Conservation (phyloP, 2,113 vertebrate species). For the Syngnathus scovelli region DNA sequence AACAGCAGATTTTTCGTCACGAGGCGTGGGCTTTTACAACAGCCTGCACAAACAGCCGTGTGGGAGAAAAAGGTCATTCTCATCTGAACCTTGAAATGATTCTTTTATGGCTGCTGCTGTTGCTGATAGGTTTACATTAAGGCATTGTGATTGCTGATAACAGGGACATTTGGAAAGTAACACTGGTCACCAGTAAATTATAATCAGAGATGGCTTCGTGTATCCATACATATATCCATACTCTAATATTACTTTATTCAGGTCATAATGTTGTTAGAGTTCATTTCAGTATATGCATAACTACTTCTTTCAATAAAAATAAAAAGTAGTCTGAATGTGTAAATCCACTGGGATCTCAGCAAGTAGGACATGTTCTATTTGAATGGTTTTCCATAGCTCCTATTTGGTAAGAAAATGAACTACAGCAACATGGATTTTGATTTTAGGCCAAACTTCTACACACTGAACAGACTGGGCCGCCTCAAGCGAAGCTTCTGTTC, state of each 20-base stretch:
- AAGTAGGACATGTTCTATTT: constrained; percentile 1
- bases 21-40: constrained; percentile 46
- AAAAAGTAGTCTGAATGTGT: neutral
- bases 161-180: neutral
- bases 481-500: neutral
- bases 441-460: neutral
- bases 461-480: neutral
- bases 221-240: too few species aligned
- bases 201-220: too few species aligned
- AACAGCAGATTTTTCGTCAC: constrained; percentile 60
- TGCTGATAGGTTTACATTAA: constrained; percentile 9
- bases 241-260: neutral
- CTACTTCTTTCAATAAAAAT: neutral
- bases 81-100: constrained; percentile 27
- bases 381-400: neutral
- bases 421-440: neutral
- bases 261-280: neutral
- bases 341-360: neutral
- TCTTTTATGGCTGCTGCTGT: constrained; percentile 9
- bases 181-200: neutral
- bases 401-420: neutral
- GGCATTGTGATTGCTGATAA: neutral
- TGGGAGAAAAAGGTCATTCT: constrained; percentile 54
- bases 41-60: constrained; percentile 53
- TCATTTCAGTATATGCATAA: neutral